Base-by-base conservation (phyloP, 2,113 vertebrate genomes). In the Sprattus sprattus region DNA sequence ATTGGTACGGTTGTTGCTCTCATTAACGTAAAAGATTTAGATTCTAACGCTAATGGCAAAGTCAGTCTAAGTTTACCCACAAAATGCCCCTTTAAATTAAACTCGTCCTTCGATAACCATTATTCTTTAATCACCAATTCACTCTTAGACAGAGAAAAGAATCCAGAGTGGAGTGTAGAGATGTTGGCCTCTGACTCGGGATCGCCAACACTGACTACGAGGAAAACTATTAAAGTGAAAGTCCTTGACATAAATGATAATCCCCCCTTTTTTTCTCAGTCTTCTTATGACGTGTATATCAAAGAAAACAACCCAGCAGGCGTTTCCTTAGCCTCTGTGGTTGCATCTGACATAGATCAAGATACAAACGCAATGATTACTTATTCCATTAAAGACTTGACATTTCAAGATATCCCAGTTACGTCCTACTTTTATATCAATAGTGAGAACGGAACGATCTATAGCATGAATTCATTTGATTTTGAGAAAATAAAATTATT, bases 181-280 rank as follows among this genome's bases (percentile, higher is more conserved):
- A 13, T 97, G 86, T 93, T 91, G 64, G 96, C 95, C 50, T 93
- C 90, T 0, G 96, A 97, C 87, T 89, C 92, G 46, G 96, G 97
- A 64, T 94, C 81, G 52, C 95, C 96, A 0, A 88, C 93, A 0
- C 93, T 97, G 8, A 94, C 94, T 81, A 93, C 88, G 5, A 92
- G 93, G 80, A 94, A 93, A 81, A 71, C 91, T 4, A 89, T 97
- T 85, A 89, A 91, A 18, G 91, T 97, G 1, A 88, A 88, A 52
- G 86, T 97, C 13, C 89, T 92, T 10, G 96, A 97, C 86, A 92
- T 96, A 84, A 97, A 97, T 3, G 96, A 97, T 87, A 97, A 97
- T 0, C 89, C 93, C 0, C 97, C 97, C 4, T 88, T 92, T 18
- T 97, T 97, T 90, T 88, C 92, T 13, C 91, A 92, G 13, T 50